Evolutionary conservation across 2,113 vertebrate species (phyloP).

Genomic region (Semnornis frantzii): DNA sequence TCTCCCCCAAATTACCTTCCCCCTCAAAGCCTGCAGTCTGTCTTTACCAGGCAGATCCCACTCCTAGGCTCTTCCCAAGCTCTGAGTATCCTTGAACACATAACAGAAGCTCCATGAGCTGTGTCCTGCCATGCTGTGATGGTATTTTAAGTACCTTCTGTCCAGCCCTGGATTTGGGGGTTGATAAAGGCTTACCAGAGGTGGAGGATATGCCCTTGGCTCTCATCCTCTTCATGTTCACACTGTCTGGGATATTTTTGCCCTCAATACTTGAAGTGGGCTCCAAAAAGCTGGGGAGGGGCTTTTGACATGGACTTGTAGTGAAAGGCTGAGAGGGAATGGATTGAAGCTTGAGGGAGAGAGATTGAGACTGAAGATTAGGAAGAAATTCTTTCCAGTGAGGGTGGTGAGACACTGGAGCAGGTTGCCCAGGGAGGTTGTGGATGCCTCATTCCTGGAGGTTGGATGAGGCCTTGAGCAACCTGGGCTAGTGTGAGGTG

Average conservation of each 20-base stretch:
- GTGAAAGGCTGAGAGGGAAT: no score
- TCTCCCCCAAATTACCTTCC: background rate
- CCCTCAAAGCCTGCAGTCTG: background rate
- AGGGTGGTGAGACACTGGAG: no score
- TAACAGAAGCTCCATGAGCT: rapidly evolving
- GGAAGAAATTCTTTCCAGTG: no score
- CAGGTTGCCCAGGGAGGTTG: no score
- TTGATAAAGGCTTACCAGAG: background rate
- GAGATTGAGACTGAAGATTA: no score
- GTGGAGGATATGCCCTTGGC: background rate
- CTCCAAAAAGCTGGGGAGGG: no score
- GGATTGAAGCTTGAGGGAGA: no score
- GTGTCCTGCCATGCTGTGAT: background rate
- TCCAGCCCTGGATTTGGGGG: background rate
- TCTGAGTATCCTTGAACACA: rapidly evolving
- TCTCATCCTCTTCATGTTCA: background rate
- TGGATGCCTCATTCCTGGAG: no score
- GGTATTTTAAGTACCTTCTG: background rate
- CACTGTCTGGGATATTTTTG: background rate
- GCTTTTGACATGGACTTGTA: no score
- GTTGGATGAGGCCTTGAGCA: no score
- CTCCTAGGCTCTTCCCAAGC: background rate
- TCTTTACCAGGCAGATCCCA: background rate
- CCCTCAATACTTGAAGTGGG: no score
- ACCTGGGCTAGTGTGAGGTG: no score